These are phyloP conservation scores for Sminthopsis crassicaudata DNA, from an alignment of 2,113 vertebrate species.

Conservation along the genomic window DNA sequence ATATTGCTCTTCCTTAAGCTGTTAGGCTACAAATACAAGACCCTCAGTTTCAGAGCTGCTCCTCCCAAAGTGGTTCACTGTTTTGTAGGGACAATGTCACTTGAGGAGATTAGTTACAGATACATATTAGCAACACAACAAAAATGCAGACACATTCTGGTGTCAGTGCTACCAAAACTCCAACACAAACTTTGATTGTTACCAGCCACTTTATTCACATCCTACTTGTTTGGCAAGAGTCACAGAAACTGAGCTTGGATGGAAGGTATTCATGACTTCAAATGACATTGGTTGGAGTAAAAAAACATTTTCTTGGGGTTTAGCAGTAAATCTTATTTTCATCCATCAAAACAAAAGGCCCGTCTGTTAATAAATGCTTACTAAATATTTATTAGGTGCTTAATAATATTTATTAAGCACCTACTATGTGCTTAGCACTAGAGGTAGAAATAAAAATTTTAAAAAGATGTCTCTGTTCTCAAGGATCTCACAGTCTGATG, in stretches of 20 bases:
- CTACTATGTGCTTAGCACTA: not conserved
- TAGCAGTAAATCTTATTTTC: not conserved
- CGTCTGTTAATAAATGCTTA: not conserved
- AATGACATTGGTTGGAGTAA: not conserved
- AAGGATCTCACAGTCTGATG: not conserved
- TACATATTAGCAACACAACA: not conserved
- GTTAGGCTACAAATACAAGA: not conserved
- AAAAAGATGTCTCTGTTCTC: not conserved
- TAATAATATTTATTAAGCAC: not conserved
- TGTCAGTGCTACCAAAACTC: not conserved
- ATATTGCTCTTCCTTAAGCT: not conserved
- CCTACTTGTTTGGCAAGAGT: not conserved
- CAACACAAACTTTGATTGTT: not conserved
- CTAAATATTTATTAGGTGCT: not conserved
- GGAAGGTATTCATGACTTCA: not conserved
- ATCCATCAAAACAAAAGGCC: not conserved
- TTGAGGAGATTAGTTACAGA: not conserved
- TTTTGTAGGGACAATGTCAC: not conserved
- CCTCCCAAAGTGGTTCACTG: not conserved
- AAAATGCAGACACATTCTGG: not conserved
- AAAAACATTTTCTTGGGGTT: not conserved
- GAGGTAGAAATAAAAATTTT: not conserved
- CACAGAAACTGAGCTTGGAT: not conserved
- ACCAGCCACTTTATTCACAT: not conserved
- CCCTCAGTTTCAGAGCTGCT: not conserved